Evolutionary conservation across 2,888 invertebrate genomes (phyloP).

Genomic region (Cataglyphis cursor): DNA sequence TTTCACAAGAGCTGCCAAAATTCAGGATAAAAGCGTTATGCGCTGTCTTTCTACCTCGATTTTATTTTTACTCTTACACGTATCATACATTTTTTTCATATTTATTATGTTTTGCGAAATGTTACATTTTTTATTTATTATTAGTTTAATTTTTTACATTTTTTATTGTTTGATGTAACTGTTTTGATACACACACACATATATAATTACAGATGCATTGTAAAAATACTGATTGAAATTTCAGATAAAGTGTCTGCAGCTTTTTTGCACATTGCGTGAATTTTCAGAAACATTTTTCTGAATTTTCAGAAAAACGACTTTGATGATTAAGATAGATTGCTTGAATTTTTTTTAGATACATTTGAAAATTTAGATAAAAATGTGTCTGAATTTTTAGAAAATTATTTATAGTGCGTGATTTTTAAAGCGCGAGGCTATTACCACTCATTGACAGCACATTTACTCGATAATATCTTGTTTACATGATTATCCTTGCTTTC

Average conservation of each 20-base stretch:
- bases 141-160: too few relatives aligned
- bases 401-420: neutral
- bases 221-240: too few relatives aligned
- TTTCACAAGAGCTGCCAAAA: constrained; percentile 28
- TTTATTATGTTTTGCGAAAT: constrained; percentile 6
- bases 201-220: neutral
- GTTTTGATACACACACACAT: neutral
- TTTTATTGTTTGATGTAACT: neutral
- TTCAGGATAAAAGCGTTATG: neutral
- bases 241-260: too few relatives aligned
- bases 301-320: too few relatives aligned
- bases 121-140: neutral
- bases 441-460: constrained; percentile 35
- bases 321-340: too few relatives aligned
- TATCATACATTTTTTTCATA: neutral
- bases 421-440: neutral
- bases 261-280: too few relatives aligned
- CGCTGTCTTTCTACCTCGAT: neutral
- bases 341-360: too few relatives aligned
- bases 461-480: constrained; percentile 31
- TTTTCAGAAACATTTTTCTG: too few relatives aligned
- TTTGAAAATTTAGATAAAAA: too few relatives aligned
- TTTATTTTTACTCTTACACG: neutral
- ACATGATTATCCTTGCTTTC: constrained; percentile 35
- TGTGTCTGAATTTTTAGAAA: too few relatives aligned